Conservation (phyloP, 2,888 invertebrate genomes). For the Dasysyrphus albostriatus region DNA sequence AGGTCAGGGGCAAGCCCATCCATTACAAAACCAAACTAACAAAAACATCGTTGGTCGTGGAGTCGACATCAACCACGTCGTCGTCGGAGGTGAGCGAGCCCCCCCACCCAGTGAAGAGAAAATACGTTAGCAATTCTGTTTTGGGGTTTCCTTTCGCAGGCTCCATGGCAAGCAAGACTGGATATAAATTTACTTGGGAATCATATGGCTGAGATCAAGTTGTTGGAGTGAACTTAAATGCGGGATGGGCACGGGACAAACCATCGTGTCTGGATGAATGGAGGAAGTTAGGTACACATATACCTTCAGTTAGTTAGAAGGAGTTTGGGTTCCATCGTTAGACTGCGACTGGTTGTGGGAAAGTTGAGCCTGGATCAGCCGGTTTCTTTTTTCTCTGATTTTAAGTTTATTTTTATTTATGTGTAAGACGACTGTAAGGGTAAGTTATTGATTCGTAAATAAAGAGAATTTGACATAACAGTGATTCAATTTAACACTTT, state of each 20-base stretch:
- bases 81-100: constrained; percentile 31
- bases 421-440: too few species aligned
- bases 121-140: constrained; percentile 71
- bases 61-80: neutral
- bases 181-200: neutral
- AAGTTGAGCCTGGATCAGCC: constrained; percentile 24
- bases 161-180: constrained; percentile 37
- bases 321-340: constrained; percentile 29
- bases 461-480: neutral
- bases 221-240: constrained; percentile 11
- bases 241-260: constrained; percentile 28
- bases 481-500: neutral
- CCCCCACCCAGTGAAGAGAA: constrained; percentile 38
- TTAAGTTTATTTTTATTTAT: neutral
- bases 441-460: neutral
- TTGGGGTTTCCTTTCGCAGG: constrained; percentile 60
- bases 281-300: neutral
- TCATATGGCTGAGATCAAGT: constrained; percentile 39
- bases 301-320: constrained; percentile 6
- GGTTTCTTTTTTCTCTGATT: constrained; percentile 13
- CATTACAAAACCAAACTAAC: constrained; percentile 48
- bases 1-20: constrained; percentile 73
- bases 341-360: constrained; percentile 26
- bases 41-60: neutral
- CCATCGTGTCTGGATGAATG: constrained; percentile 37